Evolutionary conservation across 2,797 vertebrate species (phyloP), one percentile per base, ranked within the genome.

Genomic region (Arremon aurantiirostris): DNA sequence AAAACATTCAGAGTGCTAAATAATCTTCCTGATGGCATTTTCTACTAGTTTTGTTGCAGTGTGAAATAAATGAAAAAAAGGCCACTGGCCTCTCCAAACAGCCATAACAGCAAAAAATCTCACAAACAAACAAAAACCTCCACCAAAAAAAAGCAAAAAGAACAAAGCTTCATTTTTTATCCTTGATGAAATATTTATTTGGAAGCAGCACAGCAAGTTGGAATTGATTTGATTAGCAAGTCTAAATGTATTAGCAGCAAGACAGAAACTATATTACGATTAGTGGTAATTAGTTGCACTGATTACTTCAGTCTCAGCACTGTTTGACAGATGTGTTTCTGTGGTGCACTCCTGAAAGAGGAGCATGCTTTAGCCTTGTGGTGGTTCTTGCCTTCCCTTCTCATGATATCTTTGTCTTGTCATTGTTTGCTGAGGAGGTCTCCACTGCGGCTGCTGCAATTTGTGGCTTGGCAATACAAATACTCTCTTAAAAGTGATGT

Each of bases 171-270:
- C 70, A 76, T 91, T 90, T 95, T 96, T 94, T 68, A 63, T 37
- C 86, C 89, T 83, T 91, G 93, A 94, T 96, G 89, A 96, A 97
- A 95, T 94, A 93, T 97, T 94, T 97, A 95, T 95, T 94, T 82
- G 96, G 81, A 96, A 96, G 97, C 82, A 64, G 87, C 79, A 32
- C 2, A 44, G 94, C 94, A 95, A 97, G 96, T 95, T 97, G 95
- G 97, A 95, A 93, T 88, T 97, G 97, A 97, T 97, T 97, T 97
- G 97, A 98, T 98, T 97, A 98, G 97, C 97, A 97, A 97, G 97
- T 98, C 97, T 97, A 97, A 97, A 97, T 97, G 96, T 96, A 96
- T 98, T 97, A 98, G 95, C 94, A 89, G 96, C 94, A 95, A 97
- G 97, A 97, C 90, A 97, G 97, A 97, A 97, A 96, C 68, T 96